A percentile compares a stretch with the other conserved stretches of the same genome.
These are phyloP conservation scores for Botia almorhae DNA, from an alignment of 2,797 vertebrate species.

Conservation along the genomic window DNA sequence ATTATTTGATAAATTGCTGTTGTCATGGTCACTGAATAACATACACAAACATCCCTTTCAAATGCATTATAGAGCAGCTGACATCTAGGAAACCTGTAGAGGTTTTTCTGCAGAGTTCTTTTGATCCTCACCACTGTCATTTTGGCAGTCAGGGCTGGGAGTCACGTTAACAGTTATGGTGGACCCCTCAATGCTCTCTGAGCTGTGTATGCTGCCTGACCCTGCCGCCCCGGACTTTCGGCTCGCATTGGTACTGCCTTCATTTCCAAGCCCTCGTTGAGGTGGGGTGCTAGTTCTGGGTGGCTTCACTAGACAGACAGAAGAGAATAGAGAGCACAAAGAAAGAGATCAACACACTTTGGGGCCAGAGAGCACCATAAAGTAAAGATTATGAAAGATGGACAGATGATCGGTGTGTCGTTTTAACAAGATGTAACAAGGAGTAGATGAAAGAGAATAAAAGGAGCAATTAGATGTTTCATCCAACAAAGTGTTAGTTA, in stretches of 20 bases:
- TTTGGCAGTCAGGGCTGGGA: slow-evolving; percentile 67
- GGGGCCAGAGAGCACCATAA: background rate
- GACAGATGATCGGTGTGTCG: slow-evolving; percentile 21
- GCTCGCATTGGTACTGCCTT: slow-evolving; percentile 37
- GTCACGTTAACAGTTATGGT: slow-evolving; percentile 58
- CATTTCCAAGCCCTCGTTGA: slow-evolving; percentile 54
- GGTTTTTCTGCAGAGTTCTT: background rate
- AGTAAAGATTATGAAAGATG: slow-evolving; percentile 25
- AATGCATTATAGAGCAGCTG: too few relatives aligned
- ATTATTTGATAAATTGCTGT: too few relatives aligned
- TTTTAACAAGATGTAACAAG: slow-evolving; percentile 33
- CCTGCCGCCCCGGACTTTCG: slow-evolving; percentile 60
- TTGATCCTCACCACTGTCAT: slow-evolving; percentile 64
- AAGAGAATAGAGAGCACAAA: background rate
- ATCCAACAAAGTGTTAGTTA: slow-evolving; percentile 58
- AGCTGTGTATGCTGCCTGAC: slow-evolving; percentile 37
- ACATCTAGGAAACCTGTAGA: too few relatives aligned
- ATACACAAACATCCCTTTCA: too few relatives aligned
- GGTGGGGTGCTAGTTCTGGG: slow-evolving; percentile 16
- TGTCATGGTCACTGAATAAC: too few relatives aligned
- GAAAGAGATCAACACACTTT: background rate
- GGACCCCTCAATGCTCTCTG: slow-evolving; percentile 63
- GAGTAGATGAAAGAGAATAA: slow-evolving; percentile 36
- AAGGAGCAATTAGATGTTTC: slow-evolving; percentile 60
- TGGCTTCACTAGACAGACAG: slow-evolving; percentile 68